Evolutionary conservation across 1,140 invertebrate species (phyloP).

Genomic region (Drosophila malerkotliana): DNA sequence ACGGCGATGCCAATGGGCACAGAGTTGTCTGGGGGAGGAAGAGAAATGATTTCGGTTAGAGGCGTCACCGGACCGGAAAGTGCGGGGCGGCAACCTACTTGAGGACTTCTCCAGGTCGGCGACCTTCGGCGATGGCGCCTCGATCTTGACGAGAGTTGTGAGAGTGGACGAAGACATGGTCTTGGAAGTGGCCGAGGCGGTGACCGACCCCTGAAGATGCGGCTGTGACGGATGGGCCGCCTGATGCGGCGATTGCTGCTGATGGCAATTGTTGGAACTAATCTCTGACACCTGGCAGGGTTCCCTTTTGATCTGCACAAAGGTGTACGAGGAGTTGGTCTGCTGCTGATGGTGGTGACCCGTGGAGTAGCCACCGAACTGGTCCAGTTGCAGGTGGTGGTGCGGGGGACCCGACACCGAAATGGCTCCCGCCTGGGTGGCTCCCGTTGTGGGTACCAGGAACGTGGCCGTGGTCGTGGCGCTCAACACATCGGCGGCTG

Average conservation of each 20-base stretch:
- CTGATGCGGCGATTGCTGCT: conserved; percentile 76
- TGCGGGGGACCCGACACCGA: conserved; percentile 14
- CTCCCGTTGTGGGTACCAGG: conserved; percentile 61
- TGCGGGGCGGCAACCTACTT: conserved; percentile 51
- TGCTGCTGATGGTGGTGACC: conserved; percentile 71
- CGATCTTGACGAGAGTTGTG: conserved; percentile 84
- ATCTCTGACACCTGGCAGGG: conserved; percentile 88
- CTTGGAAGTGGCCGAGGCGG: conserved; percentile 69
- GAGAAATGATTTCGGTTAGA: not conserved
- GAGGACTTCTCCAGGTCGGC: conserved; percentile 71
- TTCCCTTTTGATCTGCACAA: conserved; percentile 86
- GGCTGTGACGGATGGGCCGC: conserved; percentile 50
- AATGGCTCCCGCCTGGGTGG: conserved; percentile 33
- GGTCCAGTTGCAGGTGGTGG: conserved; percentile 36
- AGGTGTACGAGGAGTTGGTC: conserved; percentile 80
- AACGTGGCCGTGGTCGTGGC: conserved; percentile 64
- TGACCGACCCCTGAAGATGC: conserved; percentile 57
- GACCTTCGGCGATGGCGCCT: conserved; percentile 84
- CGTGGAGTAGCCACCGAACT: conserved; percentile 51
- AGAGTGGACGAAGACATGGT: conserved; percentile 75
- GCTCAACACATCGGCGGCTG: conserved; percentile 67
- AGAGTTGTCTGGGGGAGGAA: conserved; percentile 84
- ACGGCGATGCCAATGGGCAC: conserved; percentile 94
- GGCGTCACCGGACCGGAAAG: not conserved
- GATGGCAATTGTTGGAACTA: conserved; percentile 85